Base-by-base conservation (phyloP, 2,888 invertebrate genomes). In the Apotomis betuletana region DNA sequence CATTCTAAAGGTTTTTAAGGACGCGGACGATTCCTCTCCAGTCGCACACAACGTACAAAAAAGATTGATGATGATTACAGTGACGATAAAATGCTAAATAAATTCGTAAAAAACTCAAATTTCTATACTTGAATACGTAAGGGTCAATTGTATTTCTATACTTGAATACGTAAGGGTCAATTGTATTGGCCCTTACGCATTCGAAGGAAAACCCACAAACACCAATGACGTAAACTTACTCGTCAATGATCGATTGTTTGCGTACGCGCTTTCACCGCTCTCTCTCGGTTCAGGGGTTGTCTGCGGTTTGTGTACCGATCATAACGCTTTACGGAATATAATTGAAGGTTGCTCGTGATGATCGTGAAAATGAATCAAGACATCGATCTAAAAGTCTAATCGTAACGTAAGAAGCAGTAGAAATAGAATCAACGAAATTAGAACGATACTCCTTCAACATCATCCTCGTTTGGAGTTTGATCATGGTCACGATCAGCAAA, bases 261-360 rank as follows among this genome's bases (percentile, higher is more conserved):
- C 54, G 51, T 57, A 27, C 12, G 27, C 60, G 60, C 67, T 72
- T 68, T 72, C 72, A 15, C 72, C 36, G 62, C 72, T 72, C 68
- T 72, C 72, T 68, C 67, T 72, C 27, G 59, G 71, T 58, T 52
- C 72, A 72, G 68, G 72, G 68, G 72, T 68, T 52, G 62, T 68
- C 55, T 67, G 67, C 58, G 55, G 68, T 72, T 67, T 72, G 59
- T 59, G 52, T 62, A 61, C 38, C 68, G 38, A 61, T 67, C 61
- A 67, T 13, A 46, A 67, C 44, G 51, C 51, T 65, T 65, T 64
- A 64, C 55, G 64, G 65, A 65, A 65, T n/a, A 44, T 55, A n/a
- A 65, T 65, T 57, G 65, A 44, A 46, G 27, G 46, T 55, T 64
- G 10, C 3, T 49, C 49, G 49, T 4, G 44, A 44, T 4, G 44